Evolutionary conservation across 2,113 vertebrate genomes (phyloP).

Genomic region (Axis porcinus): DNA sequence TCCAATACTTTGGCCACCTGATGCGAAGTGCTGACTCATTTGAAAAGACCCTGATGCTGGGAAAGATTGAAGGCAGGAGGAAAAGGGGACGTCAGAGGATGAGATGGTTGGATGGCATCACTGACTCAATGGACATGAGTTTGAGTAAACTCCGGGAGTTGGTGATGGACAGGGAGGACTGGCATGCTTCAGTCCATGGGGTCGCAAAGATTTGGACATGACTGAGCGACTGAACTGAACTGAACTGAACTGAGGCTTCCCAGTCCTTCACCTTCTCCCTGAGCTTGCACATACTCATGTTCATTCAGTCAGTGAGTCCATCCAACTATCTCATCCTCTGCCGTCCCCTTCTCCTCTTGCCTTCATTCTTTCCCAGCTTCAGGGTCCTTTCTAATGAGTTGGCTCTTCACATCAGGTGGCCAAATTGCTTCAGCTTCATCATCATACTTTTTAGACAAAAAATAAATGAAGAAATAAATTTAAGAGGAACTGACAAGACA

Average conservation of each 20-base stretch:
- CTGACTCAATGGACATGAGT: fast-evolving
- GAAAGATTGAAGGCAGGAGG: background rate
- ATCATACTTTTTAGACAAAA: background rate
- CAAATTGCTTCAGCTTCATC: background rate
- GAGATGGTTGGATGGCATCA: background rate
- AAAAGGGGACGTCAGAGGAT: background rate
- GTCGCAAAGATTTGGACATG: background rate
- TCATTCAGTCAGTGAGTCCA: background rate
- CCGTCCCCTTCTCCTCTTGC: background rate
- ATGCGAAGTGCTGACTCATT: fast-evolving
- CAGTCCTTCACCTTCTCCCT: background rate
- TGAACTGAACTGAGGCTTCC: background rate
- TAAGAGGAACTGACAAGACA: background rate
- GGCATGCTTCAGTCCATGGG: background rate
- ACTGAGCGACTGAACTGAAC: background rate
- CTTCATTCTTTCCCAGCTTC: background rate
- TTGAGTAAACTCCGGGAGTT: background rate
- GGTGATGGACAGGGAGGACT: background rate
- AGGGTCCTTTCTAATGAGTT: background rate
- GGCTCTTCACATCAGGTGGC: background rate
- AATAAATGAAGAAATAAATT: background rate
- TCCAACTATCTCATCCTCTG: background rate
- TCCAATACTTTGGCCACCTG: background rate
- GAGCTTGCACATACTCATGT: background rate
- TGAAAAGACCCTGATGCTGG: background rate